Percentiles rank a stretch among this genome's conserved stretches.
phyloP scores from a whole-genome alignment of 2,113 vertebrate species.

The Hippoglossus stenolepis region DNA sequence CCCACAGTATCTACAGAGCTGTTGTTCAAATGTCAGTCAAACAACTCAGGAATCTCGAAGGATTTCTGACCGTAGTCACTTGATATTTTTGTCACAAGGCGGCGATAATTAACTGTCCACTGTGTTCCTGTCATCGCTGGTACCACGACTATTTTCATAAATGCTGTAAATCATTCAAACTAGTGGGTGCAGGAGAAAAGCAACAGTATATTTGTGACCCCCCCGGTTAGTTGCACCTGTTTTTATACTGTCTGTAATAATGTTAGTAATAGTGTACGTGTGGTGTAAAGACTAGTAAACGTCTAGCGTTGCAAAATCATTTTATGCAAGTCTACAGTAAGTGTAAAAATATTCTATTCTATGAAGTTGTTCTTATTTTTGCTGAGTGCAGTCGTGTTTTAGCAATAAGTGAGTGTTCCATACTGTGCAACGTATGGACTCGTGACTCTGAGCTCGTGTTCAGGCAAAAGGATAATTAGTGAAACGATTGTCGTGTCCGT shows the following conservation, averaged over 20 bases:
- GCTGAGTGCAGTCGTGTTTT: slow-evolving; percentile 71
- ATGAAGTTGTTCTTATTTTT: slow-evolving; percentile 66
- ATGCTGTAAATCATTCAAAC: slow-evolving; percentile 48
- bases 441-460: slow-evolving; percentile 41
- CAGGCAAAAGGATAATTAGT: slow-evolving; percentile 38
- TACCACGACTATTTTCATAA: slow-evolving; percentile 59
- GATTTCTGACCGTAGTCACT: slow-evolving; percentile 64
- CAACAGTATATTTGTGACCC: slow-evolving; percentile 31
- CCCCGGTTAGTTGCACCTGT: slow-evolving; percentile 53
- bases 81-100: slow-evolving; percentile 47
- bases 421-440: slow-evolving; percentile 57
- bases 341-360: slow-evolving; percentile 64
- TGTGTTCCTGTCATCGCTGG: slow-evolving; percentile 42
- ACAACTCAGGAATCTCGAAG: slow-evolving; percentile 62
- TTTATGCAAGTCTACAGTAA: slow-evolving; percentile 76
- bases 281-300: slow-evolving; percentile 60
- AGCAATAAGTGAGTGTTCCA: slow-evolving; percentile 77
- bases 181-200: slow-evolving; percentile 31
- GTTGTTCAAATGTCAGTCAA: slow-evolving; percentile 54
- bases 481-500: slow-evolving; percentile 22
- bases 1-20: slow-evolving; percentile 42
- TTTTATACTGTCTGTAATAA: slow-evolving; percentile 73
- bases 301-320: slow-evolving; percentile 55
- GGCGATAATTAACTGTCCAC: slow-evolving; percentile 20
- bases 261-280: slow-evolving; percentile 35